phyloP scores from a whole-genome alignment of 2,113 vertebrate genomes.

The Nothocercus julius region DNA sequence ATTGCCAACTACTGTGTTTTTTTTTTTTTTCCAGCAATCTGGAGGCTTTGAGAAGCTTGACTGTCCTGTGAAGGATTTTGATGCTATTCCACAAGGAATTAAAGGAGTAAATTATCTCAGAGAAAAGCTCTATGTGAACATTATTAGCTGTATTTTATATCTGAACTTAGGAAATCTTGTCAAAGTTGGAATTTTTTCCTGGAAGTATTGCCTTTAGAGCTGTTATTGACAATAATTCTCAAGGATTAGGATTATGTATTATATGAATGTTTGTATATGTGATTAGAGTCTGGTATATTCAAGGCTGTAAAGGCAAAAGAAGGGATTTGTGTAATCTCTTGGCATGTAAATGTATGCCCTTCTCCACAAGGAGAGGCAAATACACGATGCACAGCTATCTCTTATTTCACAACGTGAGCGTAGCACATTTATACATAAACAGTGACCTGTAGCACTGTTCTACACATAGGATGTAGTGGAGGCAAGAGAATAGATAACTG shows the following conservation, averaged over 20 bases:
- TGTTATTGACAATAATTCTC: neutral
- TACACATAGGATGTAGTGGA: neutral
- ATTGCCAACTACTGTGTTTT: neutral
- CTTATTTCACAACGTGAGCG: neutral
- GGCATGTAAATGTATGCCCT: neutral
- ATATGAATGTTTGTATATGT: neutral
- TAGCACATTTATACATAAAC: neutral
- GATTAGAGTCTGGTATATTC: neutral
- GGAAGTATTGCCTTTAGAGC: neutral
- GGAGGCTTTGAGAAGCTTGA: neutral
- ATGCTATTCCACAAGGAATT: neutral
- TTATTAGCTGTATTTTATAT: neutral
- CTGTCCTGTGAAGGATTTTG: neutral
- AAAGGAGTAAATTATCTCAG: neutral
- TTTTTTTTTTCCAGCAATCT: neutral
- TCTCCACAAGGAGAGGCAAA: neutral
- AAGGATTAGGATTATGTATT: neutral
- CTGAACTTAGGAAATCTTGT: neutral
- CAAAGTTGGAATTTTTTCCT: neutral
- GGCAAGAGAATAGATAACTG: neutral
- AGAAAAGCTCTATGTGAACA: neutral
- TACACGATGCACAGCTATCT: accelerated
- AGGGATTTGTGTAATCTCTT: neutral
- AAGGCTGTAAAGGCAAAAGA: neutral
- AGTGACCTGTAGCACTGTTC: neutral